A percentile compares a stretch with the other conserved stretches of the same genome.
Evolutionary conservation across 2,797 vertebrate genomes (phyloP).

Genomic region (Artibeus lituratus): DNA sequence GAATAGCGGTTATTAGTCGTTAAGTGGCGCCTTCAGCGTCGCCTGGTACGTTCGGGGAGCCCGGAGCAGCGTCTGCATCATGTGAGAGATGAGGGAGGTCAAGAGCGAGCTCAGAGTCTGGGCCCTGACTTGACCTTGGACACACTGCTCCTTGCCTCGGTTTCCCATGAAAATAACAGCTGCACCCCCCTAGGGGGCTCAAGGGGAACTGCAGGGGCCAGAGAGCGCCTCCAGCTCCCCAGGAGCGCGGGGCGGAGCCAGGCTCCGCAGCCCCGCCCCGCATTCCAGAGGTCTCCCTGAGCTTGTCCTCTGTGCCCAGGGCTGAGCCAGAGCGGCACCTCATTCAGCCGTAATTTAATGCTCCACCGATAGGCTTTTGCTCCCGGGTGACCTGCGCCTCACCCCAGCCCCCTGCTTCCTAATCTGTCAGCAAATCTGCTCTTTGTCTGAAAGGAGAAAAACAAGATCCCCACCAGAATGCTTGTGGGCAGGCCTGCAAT

Average conservation of each 20-base stretch:
- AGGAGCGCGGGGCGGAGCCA: background rate
- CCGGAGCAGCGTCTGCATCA: background rate
- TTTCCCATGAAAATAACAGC: background rate
- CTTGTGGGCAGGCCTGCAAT: constrained; percentile 54
- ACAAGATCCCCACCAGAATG: constrained; percentile 43
- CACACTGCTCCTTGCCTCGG: background rate
- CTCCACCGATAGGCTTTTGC: background rate
- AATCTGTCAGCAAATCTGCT: constrained; percentile 64
- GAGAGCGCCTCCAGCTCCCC: background rate
- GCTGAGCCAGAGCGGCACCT: background rate
- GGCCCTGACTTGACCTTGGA: background rate
- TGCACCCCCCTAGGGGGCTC: background rate
- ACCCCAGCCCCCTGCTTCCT: constrained; percentile 32
- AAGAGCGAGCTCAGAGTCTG: background rate
- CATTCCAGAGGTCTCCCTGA: background rate
- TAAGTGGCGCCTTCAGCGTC: fast-evolving
- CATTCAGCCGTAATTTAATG: constrained; percentile 35
- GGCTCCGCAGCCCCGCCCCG: background rate
- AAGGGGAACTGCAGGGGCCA: fast-evolving
- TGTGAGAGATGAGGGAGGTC: fast-evolving
- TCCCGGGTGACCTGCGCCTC: constrained; percentile 58
- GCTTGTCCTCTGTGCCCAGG: background rate
- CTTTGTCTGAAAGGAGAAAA: constrained; percentile 55
- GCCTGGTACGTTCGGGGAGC: fast-evolving
- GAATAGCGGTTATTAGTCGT: background rate